Evolutionary conservation across 2,888 invertebrate species (phyloP).

Genomic region (Malthinus flaveolus): DNA sequence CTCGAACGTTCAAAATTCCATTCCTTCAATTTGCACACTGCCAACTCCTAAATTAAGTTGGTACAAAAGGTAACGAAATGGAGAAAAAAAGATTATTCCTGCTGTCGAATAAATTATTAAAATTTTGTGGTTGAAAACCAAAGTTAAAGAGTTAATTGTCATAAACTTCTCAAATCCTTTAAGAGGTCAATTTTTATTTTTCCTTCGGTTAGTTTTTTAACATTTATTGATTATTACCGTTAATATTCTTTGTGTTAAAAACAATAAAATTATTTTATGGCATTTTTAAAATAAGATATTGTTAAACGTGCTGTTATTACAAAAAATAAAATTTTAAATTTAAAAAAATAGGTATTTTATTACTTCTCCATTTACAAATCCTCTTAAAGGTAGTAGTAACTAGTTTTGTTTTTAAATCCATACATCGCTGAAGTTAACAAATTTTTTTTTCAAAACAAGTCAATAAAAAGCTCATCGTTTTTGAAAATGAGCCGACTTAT

Average conservation of each 20-base stretch:
- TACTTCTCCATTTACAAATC: too few relatives aligned
- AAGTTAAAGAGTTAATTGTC: too few relatives aligned
- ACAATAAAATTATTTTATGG: slow-evolving; percentile 5
- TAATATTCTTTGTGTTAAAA: slow-evolving; percentile 7
- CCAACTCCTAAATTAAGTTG: too few relatives aligned
- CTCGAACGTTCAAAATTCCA: too few relatives aligned
- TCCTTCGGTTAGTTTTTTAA: neutral
- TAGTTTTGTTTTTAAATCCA: neutral
- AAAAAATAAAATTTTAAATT: neutral
- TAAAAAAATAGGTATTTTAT: neutral
- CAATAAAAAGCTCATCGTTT: neutral
- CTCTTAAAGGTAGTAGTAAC: neutral
- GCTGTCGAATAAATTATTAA: too few relatives aligned
- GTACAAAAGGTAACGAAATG: too few relatives aligned
- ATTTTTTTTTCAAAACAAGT: too few relatives aligned
- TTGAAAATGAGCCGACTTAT: slow-evolving; percentile 12
- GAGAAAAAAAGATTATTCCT: too few relatives aligned
- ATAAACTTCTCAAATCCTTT: neutral
- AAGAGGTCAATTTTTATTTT: slow-evolving; percentile 6
- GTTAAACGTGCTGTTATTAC: neutral
- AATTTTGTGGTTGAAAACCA: too few relatives aligned
- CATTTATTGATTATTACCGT: slow-evolving; percentile 6
- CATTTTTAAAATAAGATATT: slow-evolving; percentile 2
- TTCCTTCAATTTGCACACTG: too few relatives aligned
- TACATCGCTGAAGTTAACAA: neutral